Percentiles rank a stretch among this genome's conserved stretches.
phyloP scores from a whole-genome alignment of 53 echinoderm and acorn worm species.

The Henricia sp. region DNA sequence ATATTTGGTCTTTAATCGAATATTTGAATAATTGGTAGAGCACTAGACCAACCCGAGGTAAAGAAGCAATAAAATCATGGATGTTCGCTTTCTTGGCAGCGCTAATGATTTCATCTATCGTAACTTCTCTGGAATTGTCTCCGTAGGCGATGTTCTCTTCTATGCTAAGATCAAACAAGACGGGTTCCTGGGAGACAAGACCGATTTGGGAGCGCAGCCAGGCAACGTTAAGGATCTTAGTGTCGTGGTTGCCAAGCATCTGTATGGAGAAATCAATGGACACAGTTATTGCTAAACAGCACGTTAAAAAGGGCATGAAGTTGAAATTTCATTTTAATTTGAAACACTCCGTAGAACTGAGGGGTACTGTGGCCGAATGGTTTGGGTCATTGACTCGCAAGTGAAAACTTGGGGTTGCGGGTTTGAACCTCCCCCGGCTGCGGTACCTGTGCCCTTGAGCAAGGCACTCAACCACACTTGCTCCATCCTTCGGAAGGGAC shows the following conservation, averaged over 20 bases:
- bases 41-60: constrained; percentile 49
- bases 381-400: not conserved
- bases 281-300: not conserved
- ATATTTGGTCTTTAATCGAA: too few species aligned
- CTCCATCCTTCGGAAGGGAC: too few species aligned
- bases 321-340: not conserved
- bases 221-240: constrained; percentile 49
- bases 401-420: not conserved
- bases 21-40: too few species aligned
- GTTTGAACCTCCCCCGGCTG: not conserved
- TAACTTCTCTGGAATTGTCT: constrained; percentile 31
- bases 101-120: constrained; percentile 49
- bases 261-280: not conserved
- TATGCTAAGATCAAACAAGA: constrained; percentile 63
- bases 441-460: too few species aligned
- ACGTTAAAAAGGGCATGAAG: not conserved
- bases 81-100: constrained; percentile 68
- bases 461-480: too few species aligned
- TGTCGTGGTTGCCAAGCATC: constrained; percentile 46
- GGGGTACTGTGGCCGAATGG: too few species aligned
- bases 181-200: constrained; percentile 71
- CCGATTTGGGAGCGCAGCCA: constrained; percentile 70
- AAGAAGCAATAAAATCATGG: constrained; percentile 60
- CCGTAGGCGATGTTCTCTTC: constrained; percentile 71
- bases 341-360: too few species aligned